Evolutionary conservation across 2,888 invertebrate species (phyloP).

Genomic region (Harpagoxenus sublaevis): DNA sequence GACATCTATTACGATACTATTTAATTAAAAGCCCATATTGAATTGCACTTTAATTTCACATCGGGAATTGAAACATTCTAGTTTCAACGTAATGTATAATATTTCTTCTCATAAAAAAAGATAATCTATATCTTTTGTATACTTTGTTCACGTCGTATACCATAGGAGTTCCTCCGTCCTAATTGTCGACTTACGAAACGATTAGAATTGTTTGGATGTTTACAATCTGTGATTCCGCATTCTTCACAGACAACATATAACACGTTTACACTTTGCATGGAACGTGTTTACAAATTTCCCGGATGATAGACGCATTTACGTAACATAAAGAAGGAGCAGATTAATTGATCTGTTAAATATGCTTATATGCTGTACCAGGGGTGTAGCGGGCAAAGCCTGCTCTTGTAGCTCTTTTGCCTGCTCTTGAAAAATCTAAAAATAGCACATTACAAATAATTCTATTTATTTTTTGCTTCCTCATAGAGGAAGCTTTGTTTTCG

Average conservation of each 20-base stretch:
- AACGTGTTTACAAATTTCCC: neutral
- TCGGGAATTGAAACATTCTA: neutral
- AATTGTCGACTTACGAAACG: neutral
- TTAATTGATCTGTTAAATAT: constrained; percentile 49
- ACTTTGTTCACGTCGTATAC: neutral
- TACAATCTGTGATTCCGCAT: neutral
- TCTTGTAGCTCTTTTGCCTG: too few relatives aligned
- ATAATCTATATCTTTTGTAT: neutral
- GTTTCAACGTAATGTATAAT: neutral
- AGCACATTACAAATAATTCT: too few relatives aligned
- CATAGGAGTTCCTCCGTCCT: neutral
- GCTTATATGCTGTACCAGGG: neutral
- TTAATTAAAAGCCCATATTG: neutral
- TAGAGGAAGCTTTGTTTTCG: too few relatives aligned
- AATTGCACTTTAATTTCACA: neutral
- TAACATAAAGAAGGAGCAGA: constrained; percentile 20
- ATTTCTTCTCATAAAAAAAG: neutral
- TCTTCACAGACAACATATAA: neutral
- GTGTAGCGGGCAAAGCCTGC: too few relatives aligned
- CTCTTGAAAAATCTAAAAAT: too few relatives aligned
- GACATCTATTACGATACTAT: neutral
- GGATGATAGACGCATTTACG: constrained; percentile 1
- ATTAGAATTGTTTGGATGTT: neutral
- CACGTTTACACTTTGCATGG: neutral
- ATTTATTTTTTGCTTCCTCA: too few relatives aligned